phyloP scores from a whole-genome alignment of 2,113 vertebrate genomes.

The Castor canadensis region DNA sequence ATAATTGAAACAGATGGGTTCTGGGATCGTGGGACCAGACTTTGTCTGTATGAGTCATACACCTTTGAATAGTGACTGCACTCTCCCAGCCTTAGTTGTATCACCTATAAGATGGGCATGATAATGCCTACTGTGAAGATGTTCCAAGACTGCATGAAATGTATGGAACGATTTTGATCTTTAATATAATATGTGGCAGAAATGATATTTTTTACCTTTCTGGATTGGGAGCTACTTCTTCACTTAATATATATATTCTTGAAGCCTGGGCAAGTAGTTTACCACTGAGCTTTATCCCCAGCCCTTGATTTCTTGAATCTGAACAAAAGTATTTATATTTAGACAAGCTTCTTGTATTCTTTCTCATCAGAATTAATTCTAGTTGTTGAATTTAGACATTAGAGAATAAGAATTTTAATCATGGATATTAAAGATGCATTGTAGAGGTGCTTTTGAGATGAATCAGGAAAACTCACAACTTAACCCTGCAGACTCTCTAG shows the following conservation, averaged over 20 bases:
- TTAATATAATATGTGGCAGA: not conserved
- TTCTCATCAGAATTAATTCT: conserved; percentile 36
- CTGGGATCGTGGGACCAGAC: not conserved
- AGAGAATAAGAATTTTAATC: not conserved
- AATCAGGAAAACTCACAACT: not conserved
- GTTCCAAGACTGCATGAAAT: not conserved
- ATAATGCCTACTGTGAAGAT: not conserved
- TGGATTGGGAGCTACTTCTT: conserved; percentile 15
- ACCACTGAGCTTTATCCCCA: not conserved
- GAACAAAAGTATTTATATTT: conserved; percentile 25
- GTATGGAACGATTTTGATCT: not conserved
- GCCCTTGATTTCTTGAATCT: not conserved
- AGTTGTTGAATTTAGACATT: not conserved
- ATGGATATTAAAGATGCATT: not conserved
- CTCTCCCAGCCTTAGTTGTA: not conserved
- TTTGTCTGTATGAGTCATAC: not conserved
- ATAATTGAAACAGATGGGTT: not conserved
- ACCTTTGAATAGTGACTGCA: not conserved
- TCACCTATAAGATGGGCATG: not conserved
- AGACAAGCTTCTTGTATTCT: not conserved
- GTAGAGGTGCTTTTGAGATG: not conserved
- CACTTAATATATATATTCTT: too few relatives aligned
- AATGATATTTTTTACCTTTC: conserved; percentile 21
- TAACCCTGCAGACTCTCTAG: not conserved
- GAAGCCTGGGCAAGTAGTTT: too few relatives aligned